Conservation (phyloP, 2,888 invertebrate species). For the Branchinecta sandiegonensis region DNA sequence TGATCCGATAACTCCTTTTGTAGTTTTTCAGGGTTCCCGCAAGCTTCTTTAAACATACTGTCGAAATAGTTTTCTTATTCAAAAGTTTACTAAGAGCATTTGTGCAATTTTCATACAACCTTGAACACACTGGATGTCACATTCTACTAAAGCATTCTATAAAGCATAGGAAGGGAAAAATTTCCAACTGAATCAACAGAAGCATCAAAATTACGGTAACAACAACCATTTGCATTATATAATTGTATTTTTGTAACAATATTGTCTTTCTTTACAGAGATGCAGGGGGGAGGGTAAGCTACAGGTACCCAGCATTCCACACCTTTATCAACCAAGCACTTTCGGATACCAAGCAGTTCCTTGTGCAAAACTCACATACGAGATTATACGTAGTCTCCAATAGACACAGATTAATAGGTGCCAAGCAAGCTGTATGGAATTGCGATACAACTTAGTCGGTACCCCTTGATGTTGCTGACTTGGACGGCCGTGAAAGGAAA, state of each 20-base stretch:
- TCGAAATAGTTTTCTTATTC: not conserved
- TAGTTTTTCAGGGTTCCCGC: not conserved
- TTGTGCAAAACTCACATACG: not conserved
- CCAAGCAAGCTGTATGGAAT: no score
- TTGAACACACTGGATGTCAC: not conserved
- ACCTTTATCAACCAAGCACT: conserved; percentile 14
- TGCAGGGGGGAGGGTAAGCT: not conserved
- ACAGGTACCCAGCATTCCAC: not conserved
- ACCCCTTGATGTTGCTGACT: no score
- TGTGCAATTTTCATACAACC: not conserved
- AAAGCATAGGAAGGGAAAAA: not conserved
- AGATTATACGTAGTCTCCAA: not conserved
- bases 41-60: not conserved
- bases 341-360: not conserved
- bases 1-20: not conserved
- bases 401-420: not conserved
- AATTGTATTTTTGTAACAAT: not conserved
- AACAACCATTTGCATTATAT: conserved; percentile 7
- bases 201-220: not conserved
- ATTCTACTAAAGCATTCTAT: no score
- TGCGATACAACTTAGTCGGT: no score
- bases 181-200: not conserved
- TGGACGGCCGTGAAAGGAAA: no score
- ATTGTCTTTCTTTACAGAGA: not conserved
- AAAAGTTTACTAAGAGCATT: conserved; percentile 10